These are phyloP conservation scores for Allophyes oxyacanthae DNA, from an alignment of 2,888 invertebrate species.

Conservation along the genomic window DNA sequence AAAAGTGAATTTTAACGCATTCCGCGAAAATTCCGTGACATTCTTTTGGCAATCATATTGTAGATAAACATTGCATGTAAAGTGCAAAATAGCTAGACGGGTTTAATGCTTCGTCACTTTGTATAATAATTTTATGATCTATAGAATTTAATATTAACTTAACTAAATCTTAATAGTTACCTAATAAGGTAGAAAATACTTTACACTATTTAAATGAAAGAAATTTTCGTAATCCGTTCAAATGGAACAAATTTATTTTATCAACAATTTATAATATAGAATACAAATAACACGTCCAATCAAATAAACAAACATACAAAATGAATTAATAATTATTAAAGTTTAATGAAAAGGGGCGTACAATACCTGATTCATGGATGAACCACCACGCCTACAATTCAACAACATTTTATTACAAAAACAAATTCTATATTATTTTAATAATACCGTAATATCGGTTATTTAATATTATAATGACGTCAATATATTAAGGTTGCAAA, in stretches of 20 bases:
- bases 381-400: conserved; percentile 45
- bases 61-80: conserved; percentile 33
- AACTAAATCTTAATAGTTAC: too few species aligned
- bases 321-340: conserved; percentile 23
- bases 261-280: not conserved
- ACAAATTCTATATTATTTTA: too few species aligned
- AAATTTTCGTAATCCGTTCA: not conserved
- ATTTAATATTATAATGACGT: too few species aligned
- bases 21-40: conserved; percentile 14
- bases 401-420: conserved; percentile 20
- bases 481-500: conserved; percentile 3
- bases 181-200: too few species aligned
- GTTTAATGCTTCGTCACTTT: conserved; percentile 1
- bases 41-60: conserved; percentile 7
- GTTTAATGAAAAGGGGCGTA: conserved; percentile 54
- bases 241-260: not conserved
- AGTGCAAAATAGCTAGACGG: conserved; percentile 32
- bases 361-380: conserved; percentile 36
- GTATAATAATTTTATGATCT: too few species aligned
- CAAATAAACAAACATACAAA: conserved; percentile 38
- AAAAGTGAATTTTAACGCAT: not conserved
- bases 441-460: too few species aligned
- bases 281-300: conserved; percentile 7
- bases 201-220: too few species aligned
- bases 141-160: too few species aligned